phyloP scores from a whole-genome alignment of 2,797 vertebrate genomes.

The Australoheros facetus region DNA sequence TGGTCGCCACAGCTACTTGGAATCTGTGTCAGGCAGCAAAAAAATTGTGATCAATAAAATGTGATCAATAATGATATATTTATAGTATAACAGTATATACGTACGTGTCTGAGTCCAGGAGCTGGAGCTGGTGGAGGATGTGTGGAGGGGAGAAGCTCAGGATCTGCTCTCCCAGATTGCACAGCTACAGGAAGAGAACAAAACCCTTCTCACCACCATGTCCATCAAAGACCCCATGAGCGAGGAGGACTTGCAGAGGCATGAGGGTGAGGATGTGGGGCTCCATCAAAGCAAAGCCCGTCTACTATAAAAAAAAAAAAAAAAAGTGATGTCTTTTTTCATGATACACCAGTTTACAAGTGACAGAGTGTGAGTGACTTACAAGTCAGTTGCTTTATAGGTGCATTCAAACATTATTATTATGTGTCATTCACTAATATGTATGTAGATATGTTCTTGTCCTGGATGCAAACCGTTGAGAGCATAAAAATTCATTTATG shows the following conservation, averaged over 20 bases:
- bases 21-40: background rate
- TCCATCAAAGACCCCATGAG: constrained; percentile 90
- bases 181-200: constrained; percentile 97
- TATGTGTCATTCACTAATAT: background rate
- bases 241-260: constrained; percentile 94
- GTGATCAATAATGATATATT: background rate
- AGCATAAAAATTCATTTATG: background rate
- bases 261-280: constrained; percentile 83
- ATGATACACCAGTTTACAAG: background rate
- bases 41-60: background rate
- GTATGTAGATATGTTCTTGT: background rate
- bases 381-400: background rate
- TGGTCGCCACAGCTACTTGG: too few relatives aligned
- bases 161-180: constrained; percentile 95
- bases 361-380: background rate
- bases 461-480: background rate
- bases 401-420: background rate
- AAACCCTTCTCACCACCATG: constrained; percentile 90
- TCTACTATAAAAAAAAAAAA: too few relatives aligned
- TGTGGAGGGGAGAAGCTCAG: constrained; percentile 96
- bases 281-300: background rate
- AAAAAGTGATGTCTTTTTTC: background rate
- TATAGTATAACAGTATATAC: too few relatives aligned
- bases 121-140: constrained; percentile 96
- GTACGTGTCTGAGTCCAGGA: constrained; percentile 78